Evolutionary conservation across 2,113 vertebrate genomes (phyloP), one percentile per base, ranked within the genome.

Genomic region (Anolis sagrei): DNA sequence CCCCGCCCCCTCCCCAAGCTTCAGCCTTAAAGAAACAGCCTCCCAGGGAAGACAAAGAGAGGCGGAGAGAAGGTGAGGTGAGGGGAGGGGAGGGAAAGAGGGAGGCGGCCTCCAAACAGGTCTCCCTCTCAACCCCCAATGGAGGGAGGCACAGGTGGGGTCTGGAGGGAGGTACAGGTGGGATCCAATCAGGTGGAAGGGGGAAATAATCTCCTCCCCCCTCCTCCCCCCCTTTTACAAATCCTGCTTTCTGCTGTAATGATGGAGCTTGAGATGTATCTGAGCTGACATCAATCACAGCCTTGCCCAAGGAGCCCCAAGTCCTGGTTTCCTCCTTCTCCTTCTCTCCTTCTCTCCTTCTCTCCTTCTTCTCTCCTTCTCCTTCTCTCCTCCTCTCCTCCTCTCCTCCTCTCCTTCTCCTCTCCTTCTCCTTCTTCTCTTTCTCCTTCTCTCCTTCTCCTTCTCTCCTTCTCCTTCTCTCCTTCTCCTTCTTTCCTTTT

Each of bases 111-210:
- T 14, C 32, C 44, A 29, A n/a, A 76, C 13, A 18, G 74, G 76
- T 16, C 14, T 5, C 69, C 32, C 68, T 14, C n/a, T 10, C 39
- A 44, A 44, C 14, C 62, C 7, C 62, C n/a, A n/a, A n/a, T n/a
- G n/a, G n/a, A n/a, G n/a, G n/a, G n/a, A n/a, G n/a, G n/a, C n/a
- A n/a, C n/a, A n/a, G n/a, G n/a, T n/a, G 25, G 81, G 88, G 44
- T 83, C 86, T 84, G 61, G 76, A 86, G 86, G 74, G 88, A 14
- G 78, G 87, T 19, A 49, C 44, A 21, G 27, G 48, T 86, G 73
- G 86, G 74, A 87, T n/a, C n/a, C n/a, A n/a, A n/a, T 11, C 76
- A 86, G 19, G 54, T 48, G 78, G 32, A 29, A n/a, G 7, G 21
- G 78, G 23, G 27, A 39, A 87, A 18, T 1, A 11, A 58, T 58